These are phyloP conservation scores for Pseudopodoces humilis DNA, from an alignment of 2,113 vertebrate genomes.

Conservation along the genomic window DNA sequence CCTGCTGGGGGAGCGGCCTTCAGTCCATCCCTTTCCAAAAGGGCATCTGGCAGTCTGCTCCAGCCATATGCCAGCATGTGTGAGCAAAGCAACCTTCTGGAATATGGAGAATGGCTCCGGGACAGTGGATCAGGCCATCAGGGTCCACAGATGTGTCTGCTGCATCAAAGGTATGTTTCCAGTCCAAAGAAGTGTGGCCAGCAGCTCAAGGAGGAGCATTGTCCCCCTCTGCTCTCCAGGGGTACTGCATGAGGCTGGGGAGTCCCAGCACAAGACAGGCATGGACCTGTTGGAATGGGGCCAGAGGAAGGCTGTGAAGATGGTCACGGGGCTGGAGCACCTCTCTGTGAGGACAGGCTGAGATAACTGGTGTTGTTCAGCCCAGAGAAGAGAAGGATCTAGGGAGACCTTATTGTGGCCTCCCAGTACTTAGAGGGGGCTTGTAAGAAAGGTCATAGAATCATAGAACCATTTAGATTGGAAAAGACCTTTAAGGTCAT, in stretches of 20 bases:
- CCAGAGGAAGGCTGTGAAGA: neutral
- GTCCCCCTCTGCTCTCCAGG: neutral
- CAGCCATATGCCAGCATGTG: neutral
- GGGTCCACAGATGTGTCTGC: neutral
- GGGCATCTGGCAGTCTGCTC: neutral
- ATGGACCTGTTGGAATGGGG: rapidly evolving
- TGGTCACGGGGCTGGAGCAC: neutral
- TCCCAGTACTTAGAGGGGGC: neutral
- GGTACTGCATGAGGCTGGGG: rapidly evolving
- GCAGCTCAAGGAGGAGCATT: neutral
- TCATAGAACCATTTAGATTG: neutral
- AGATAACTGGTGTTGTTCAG: neutral
- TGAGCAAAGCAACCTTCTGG: rapidly evolving
- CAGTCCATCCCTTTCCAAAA: neutral
- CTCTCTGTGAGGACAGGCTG: neutral
- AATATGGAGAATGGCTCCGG: neutral
- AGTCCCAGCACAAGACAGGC: rapidly evolving
- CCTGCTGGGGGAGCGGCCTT: neutral
- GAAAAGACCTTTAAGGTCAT: neutral
- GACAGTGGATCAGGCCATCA: neutral
- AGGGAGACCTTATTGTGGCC: rapidly evolving
- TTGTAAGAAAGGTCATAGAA: neutral
- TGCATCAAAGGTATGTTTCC: neutral
- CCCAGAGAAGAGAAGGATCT: neutral
- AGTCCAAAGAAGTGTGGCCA: neutral